Conservation (phyloP, 2,888 invertebrate species). For the Oscheius onirici region DNA sequence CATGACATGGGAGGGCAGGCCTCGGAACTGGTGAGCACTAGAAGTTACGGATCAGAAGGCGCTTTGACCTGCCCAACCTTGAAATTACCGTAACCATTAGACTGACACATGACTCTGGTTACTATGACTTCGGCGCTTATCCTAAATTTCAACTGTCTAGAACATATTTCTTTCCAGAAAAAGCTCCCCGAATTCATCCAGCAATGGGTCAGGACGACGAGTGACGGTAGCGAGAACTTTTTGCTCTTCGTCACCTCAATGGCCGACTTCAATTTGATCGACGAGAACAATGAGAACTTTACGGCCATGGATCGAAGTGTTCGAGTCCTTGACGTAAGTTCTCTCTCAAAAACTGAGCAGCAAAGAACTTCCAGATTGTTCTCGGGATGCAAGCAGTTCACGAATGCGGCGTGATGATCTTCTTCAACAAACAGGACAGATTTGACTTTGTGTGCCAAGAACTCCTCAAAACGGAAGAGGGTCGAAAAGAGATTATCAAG, state of each 20-base stretch:
- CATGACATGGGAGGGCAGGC: slow-evolving; percentile 69
- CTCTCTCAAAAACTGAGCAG: not conserved
- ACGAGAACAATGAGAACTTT: slow-evolving; percentile 51
- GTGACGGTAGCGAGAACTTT: slow-evolving; percentile 55
- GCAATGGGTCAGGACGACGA: slow-evolving; percentile 49
- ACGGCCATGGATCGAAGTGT: slow-evolving; percentile 65
- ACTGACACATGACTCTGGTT: too few species aligned
- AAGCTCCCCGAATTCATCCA: slow-evolving; percentile 58
- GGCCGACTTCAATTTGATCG: slow-evolving; percentile 63
- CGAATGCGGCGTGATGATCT: slow-evolving; percentile 64
- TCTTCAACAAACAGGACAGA: slow-evolving; percentile 68
- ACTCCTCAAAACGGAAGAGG: slow-evolving; percentile 21
- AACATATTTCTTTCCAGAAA: too few species aligned
- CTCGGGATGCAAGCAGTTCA: slow-evolving; percentile 50
- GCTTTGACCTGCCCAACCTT: too few species aligned
- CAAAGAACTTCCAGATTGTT: slow-evolving; percentile 44
- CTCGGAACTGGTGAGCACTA: slow-evolving; percentile 50
- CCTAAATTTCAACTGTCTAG: too few species aligned
- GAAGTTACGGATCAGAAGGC: too few species aligned
- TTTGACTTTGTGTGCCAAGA: slow-evolving; percentile 55
- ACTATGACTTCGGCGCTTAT: too few species aligned
- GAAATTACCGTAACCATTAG: too few species aligned
- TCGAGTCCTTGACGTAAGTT: slow-evolving; percentile 40
- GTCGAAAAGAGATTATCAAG: slow-evolving; percentile 22
- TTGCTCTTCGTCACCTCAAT: slow-evolving; percentile 66